Evolutionary conservation across 2,888 invertebrate genomes (phyloP), one percentile per base, ranked within the genome.

Genomic region (Volucella zonaria): DNA sequence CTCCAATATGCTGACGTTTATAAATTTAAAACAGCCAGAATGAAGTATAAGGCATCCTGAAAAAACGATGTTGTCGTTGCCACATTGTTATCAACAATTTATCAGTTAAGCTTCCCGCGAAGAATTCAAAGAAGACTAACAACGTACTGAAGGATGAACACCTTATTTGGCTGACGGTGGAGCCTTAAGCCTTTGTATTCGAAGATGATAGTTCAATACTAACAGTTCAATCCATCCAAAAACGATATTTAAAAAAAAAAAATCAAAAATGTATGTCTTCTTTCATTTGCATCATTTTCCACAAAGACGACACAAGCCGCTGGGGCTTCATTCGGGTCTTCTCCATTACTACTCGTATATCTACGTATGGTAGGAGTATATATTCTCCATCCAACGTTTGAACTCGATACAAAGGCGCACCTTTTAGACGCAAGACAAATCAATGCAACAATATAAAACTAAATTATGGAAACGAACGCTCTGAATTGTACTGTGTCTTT

Each of bases 391-490:
- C 4, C 6, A 31, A 40, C 3, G 56, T 23, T 23, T 23, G 18
- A 23, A 23, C 18, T 23, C 2, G 18, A 23, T 56, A 40, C 40
- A 56, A 14, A 8, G 51, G 11, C 18, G 40, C 14, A 6, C n/a
- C 40, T 12, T 31, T 51, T 47, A 45, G 62, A 73, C 18, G 54
- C 23, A 43, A 66, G 15, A 52, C 58, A 61, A 68, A 68, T 68
- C 67, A 77, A 68, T 68, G 61, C 59, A 77, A 77, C 47, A 61
- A 61, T 47, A 68, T 18, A 42, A 74, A 64, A 74, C 47, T 58
- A 75, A 66, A 75, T 43, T 49, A 67, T 51, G 49, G 45, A 74
- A 74, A 66, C 38, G 56, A 66, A 62, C 14, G 8, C 14, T 15
- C 12, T 12, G 23, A 8, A 11, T 14, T 45, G 18, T 12, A 45